Percentiles rank a stretch among this genome's conserved stretches.
Conservation (phyloP, 2,888 invertebrate species). For the Steinernema scapterisci region DNA sequence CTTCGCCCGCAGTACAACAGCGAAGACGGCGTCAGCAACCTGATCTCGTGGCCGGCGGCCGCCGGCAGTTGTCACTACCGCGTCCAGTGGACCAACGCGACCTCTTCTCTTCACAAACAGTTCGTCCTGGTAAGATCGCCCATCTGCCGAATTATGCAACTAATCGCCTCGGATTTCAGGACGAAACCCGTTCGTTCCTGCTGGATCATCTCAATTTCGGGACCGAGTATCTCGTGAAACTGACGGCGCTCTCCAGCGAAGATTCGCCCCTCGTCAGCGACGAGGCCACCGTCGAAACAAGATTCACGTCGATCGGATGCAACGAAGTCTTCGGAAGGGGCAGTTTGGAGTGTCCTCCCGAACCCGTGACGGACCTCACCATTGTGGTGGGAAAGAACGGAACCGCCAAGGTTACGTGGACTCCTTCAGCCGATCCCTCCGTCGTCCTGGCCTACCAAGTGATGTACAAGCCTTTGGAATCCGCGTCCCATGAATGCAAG, state of each 20-base stretch:
- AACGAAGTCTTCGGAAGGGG: conserved; percentile 59
- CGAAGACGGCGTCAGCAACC: conserved; percentile 33
- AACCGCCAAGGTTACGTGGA: conserved; percentile 55
- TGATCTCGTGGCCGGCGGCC: conserved; percentile 38
- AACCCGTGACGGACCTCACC: conserved; percentile 56
- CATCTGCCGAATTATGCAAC: neutral
- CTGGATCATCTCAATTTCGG: conserved; percentile 43
- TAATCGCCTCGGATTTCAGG: conserved; percentile 37
- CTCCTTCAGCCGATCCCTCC: conserved; percentile 50
- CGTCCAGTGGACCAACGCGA: conserved; percentile 24
- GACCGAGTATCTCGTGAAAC: conserved; percentile 42
- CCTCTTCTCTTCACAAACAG: conserved; percentile 6
- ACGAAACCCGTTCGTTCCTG: conserved; percentile 49
- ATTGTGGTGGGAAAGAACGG: conserved; percentile 51
- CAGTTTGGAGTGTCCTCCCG: conserved; percentile 62
- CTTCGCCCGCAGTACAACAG: conserved; percentile 37
- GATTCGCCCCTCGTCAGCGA: conserved; percentile 15
- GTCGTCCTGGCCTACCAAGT: conserved; percentile 58
- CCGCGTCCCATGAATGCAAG: neutral
- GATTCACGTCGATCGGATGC: conserved; percentile 53
- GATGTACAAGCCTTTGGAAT: neutral
- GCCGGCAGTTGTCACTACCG: conserved; percentile 32
- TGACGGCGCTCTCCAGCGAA: conserved; percentile 26
- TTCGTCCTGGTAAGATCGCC: conserved; percentile 3
- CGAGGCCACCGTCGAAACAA: conserved; percentile 10